Evolutionary conservation across 2,797 vertebrate species (phyloP), one percentile per base, ranked within the genome.

Genomic region (Menidia menidia): DNA sequence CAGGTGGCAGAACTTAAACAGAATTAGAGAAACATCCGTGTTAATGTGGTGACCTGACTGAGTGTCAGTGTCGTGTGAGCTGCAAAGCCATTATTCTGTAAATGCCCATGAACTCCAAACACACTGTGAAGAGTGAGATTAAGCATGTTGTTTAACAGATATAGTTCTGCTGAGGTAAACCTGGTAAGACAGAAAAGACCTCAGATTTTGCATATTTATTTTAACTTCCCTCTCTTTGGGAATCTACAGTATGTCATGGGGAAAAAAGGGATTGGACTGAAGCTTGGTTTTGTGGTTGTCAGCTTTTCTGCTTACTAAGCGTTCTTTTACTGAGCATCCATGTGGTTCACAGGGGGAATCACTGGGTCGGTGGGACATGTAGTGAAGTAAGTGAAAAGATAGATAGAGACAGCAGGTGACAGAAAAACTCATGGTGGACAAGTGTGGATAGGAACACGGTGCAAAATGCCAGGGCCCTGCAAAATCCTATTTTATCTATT

Each of bases 331-430:
- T 67, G 68, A 73, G 63, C 60, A 19, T 65, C 44, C 56, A 58
- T 43, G 79, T 63, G 67, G 35, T 39, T 30, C 45, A 54, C 43
- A 60, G 64, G 25, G 64, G 25, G 69, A 69, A 67, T 57, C 41
- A 13, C 61, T 73, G 65, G 45, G 44, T 42, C 50, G 1, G 3
- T 3, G 4, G 76, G 76, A 84, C 80, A 75, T 64, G 55, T 11
- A 25, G 65, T 71, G 51, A 67, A 83, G 80, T 64, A 78, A 69
- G 60, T 53, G 39, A 59, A 62, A 7, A 77, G 68, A 83, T 79
- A 55, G 44, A 60, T 73, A 74, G 55, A 68, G 75, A 63, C 65
- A 31, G 62, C 19, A 11, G 2, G 59, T 19, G 3, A 77, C 15
- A 53, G 54, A 45, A 15, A n/a, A 50, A 64, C 43, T 62, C 44